These are phyloP conservation scores for Malurus elegans DNA, from an alignment of 2,113 vertebrate genomes.

Conservation along the genomic window DNA sequence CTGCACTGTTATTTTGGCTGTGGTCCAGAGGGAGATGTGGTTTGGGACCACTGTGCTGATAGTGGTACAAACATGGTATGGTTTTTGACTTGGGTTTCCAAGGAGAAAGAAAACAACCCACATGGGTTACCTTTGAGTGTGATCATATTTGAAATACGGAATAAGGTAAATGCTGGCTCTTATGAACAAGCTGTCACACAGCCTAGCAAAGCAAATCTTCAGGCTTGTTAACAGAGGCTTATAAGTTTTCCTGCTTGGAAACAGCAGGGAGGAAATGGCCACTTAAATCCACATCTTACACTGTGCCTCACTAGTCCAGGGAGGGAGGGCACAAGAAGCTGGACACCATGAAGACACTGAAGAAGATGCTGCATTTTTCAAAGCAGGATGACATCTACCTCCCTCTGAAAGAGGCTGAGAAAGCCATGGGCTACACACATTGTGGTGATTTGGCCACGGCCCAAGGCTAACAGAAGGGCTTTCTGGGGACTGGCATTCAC, in stretches of 20 bases:
- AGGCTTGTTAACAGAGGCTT: background rate
- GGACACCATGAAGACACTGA: background rate
- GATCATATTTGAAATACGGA: background rate
- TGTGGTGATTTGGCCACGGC: background rate
- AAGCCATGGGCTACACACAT: background rate
- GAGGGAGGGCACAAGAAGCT: background rate
- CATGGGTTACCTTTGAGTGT: background rate
- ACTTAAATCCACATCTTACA: background rate
- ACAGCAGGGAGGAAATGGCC: background rate
- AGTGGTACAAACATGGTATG: background rate
- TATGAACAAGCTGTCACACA: background rate
- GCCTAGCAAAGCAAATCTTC: background rate
- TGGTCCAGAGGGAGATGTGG: background rate
- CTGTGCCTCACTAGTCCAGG: background rate
- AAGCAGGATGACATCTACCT: background rate
- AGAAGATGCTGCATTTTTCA: background rate
- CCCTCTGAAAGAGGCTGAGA: background rate
- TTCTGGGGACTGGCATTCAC: background rate
- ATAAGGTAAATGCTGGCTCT: background rate
- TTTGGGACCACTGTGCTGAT: background rate
- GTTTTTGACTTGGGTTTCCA: background rate
- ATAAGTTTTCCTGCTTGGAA: background rate
- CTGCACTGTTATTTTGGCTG: background rate
- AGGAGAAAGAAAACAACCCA: background rate
- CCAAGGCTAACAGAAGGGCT: background rate